Conservation (phyloP, 2,797 vertebrate species). For the Sebastes diaconus region DNA sequence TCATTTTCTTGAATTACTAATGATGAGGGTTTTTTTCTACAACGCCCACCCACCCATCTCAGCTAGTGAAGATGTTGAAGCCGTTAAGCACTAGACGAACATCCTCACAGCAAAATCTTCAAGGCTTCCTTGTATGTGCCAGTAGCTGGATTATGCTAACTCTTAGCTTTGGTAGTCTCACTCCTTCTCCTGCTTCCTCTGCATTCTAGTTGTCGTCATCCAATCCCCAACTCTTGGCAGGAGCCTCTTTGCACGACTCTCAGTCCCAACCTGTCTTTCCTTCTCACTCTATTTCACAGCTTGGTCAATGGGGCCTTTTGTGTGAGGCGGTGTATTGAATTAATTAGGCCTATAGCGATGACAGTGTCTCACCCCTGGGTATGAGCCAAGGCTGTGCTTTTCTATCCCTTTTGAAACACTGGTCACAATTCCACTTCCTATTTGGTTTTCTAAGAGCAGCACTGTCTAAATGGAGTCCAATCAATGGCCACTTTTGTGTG, state of each 20-base stretch:
- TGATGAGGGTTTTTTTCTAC: conserved; percentile 5
- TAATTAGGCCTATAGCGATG: conserved; percentile 71
- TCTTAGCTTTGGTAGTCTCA: conserved; percentile 13
- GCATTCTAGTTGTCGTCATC: conserved; percentile 12
- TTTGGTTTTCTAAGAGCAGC: conserved; percentile 66
- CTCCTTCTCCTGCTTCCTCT: conserved; percentile 11
- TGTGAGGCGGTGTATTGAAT: conserved; percentile 55
- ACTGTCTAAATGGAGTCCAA: conserved; percentile 59
- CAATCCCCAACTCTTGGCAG: conserved; percentile 3
- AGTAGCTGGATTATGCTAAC: conserved; percentile 33
- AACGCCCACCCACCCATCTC: conserved; percentile 31
- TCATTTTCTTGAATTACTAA: conserved; percentile 54
- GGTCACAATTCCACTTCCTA: conserved; percentile 73
- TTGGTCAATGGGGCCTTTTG: conserved; percentile 73
- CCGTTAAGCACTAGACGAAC: conserved; percentile 22
- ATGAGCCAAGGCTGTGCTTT: conserved; percentile 58
- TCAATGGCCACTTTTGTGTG: conserved; percentile 64
- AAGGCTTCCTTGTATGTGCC: conserved; percentile 32
- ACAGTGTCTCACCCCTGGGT: conserved; percentile 59
- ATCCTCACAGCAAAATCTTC: conserved; percentile 31
- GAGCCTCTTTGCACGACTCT: conserved; percentile 21
- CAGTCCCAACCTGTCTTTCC: conserved; percentile 36
- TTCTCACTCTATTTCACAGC: conserved; percentile 46
- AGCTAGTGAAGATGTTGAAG: conserved; percentile 26
- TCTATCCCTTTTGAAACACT: conserved; percentile 63